These are phyloP conservation scores for Pycnonotus jocosus DNA, from an alignment of 2,113 vertebrate species.

Conservation along the genomic window DNA sequence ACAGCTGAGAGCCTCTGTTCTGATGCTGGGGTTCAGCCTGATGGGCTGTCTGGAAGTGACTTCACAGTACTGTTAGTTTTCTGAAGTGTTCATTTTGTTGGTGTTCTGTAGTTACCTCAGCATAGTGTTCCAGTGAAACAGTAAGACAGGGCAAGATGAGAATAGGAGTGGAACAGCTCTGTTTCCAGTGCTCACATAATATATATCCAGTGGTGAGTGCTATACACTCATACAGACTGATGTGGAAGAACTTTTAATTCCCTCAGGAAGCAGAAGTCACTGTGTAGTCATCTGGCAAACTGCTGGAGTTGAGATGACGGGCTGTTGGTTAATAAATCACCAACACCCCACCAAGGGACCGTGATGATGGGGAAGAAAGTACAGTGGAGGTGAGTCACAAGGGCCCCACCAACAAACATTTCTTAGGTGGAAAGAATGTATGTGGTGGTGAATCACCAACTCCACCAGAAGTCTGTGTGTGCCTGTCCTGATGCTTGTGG, in stretches of 20 bases:
- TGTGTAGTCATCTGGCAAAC: neutral
- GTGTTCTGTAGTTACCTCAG: neutral
- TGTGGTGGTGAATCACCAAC: constrained; percentile 39
- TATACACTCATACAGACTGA: neutral
- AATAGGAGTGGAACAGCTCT: neutral
- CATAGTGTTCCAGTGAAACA: neutral
- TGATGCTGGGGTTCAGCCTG: neutral
- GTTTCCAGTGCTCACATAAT: neutral
- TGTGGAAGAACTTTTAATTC: neutral
- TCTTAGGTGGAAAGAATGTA: constrained; percentile 43
- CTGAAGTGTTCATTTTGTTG: neutral
- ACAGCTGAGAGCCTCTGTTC: neutral
- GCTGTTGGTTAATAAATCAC: constrained; percentile 28
- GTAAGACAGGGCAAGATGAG: neutral
- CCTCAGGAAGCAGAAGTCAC: neutral
- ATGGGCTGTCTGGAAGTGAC: neutral
- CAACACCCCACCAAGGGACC: neutral
- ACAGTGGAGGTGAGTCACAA: constrained; percentile 31
- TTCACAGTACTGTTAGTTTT: neutral
- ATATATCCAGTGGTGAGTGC: neutral
- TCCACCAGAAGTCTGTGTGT: constrained; percentile 16
- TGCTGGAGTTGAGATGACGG: neutral
- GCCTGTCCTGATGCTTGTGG: neutral
- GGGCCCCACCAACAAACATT: constrained; percentile 11
- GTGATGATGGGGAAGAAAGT: neutral